Base-by-base conservation (phyloP, 1,140 invertebrate species). In the Galleria mellonella region DNA sequence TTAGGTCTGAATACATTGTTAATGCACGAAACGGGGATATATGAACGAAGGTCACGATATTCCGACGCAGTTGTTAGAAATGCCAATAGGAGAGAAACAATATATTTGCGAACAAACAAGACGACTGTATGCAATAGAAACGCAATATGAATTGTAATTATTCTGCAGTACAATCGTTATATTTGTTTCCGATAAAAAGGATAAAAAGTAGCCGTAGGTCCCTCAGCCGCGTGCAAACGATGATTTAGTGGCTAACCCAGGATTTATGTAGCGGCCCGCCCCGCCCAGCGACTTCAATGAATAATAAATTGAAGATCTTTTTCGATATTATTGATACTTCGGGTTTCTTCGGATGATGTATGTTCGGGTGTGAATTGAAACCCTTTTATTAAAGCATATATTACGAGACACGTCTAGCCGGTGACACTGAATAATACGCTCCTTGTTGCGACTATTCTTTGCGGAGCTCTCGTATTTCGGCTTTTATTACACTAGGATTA, bases 311-410 rank as follows among this genome's bases (percentile, higher is more conserved):
- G 66, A 66, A 70, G 66, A 65, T 77, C 64, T 69, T 68, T 64
- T 62, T 60, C 54, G 61, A 62, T 75, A 75, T 71, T 71, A 72
- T 69, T 73, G 67, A 75, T 72, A 72, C 67, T 68, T 62, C 47
- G 67, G 64, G 64, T 63, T 62, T 62, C 59, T 64, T 47, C 54
- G 31, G 42, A 65, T 75, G 73, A 78, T 71, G 53, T 72, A 79
- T 67, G 71, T 60, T 66, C 67, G 61, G 62, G 63, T 51, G 63
- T 58, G 65, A 73, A 70, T 77, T 76, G 76, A 69, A 78, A 76
- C 72, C 74, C 71, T 84, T 84, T 83, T 84, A 84, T 84, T 82
- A 84, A 84, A 83, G 71, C 81, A 83, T 84, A 84, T 83, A 84
- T 84, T 83, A 83, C 61, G 51, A 41, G 58, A 72, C 75, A 67